Base-by-base conservation (phyloP, 2,113 vertebrate species). In the Fukomys damarensis region DNA sequence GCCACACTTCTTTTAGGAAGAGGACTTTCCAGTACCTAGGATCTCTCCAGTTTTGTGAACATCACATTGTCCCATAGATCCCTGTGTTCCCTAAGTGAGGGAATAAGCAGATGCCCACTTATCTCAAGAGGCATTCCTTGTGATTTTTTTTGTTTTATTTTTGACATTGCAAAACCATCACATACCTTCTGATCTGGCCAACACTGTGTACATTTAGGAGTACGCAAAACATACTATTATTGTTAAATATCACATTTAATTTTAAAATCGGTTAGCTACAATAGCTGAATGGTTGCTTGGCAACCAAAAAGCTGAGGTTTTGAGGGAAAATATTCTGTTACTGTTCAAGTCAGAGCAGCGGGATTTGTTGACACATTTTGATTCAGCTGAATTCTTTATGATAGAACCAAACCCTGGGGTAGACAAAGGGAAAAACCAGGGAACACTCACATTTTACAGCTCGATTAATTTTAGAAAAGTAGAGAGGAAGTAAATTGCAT, bases 401-500 rank as follows among this genome's bases (percentile, higher is more conserved):
- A 89, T 59, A 58, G 52, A 94, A 87, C 87, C 63, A 93, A 92
- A 90, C 26, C 35, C 56, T 49, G 77, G 76, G 30, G 63, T 26
- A 49, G 16, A 74, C 79, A 59, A 87, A 89, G 26, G 83, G 86
- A 49, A 66, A 91, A 86, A 32, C 56, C 81, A 89, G 63, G 22
- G 41, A 93, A 87, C 11, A 12, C 54, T 93, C 24, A 41, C 32
- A 92, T 94, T 96, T 93, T 94, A 87, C 84, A 94, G 95, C 89
- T 89, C 66, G 35, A 95, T 84, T 95, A 89, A 96, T 97, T 97
- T 96, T 97, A 97, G 96, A 92, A 93, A 20, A 77, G 56, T n/a
- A 59, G 84, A 97, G 89, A 91, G 86, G 89, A 96, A 93, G 91
- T 90, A 89, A 95, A 96, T 96, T 90, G 93, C 83, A 93, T 93